phyloP scores from a whole-genome alignment of 2,888 invertebrate genomes.

The Meteorus cinctellus region DNA sequence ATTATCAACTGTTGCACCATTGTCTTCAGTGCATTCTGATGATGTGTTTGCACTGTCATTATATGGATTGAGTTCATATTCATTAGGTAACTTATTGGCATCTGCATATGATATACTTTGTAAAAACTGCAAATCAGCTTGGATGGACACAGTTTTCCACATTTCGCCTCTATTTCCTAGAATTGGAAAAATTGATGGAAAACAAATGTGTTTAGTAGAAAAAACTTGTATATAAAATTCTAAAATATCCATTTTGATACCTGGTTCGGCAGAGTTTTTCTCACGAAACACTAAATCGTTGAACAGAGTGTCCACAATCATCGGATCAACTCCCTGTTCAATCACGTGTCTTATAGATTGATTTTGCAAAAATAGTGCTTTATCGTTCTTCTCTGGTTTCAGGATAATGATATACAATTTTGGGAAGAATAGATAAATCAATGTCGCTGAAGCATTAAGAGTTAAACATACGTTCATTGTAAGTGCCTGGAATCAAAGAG shows the following conservation, averaged over 20 bases:
- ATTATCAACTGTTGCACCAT: no score
- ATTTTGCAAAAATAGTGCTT: conserved; percentile 81
- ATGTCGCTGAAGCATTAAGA: conserved; percentile 83
- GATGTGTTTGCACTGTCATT: no score
- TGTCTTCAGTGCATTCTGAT: no score
- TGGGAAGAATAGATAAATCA: conserved; percentile 83
- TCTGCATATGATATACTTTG: no score
- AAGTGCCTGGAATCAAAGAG: conserved; percentile 56
- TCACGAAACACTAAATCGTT: conserved; percentile 56
- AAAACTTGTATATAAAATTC: not conserved
- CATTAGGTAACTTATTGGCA: no score
- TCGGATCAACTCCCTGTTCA: conserved; percentile 72
- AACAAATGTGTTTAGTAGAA: no score
- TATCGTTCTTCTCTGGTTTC: conserved; percentile 84
- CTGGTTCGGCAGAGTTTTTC: conserved; percentile 48
- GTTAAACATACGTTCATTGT: conserved; percentile 81
- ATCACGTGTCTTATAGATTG: conserved; percentile 78
- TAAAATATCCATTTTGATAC: conserved; percentile 38
- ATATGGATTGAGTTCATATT: no score
- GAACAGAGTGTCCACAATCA: conserved; percentile 65
- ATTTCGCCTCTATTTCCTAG: conserved; percentile 45
- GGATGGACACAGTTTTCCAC: conserved; percentile 57
- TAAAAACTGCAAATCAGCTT: conserved; percentile 40
- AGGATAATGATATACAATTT: conserved; percentile 85
- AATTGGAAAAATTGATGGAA: conserved; percentile 2